Conservation (phyloP, 2,888 invertebrate species). For the Drosophila maculinotata region DNA sequence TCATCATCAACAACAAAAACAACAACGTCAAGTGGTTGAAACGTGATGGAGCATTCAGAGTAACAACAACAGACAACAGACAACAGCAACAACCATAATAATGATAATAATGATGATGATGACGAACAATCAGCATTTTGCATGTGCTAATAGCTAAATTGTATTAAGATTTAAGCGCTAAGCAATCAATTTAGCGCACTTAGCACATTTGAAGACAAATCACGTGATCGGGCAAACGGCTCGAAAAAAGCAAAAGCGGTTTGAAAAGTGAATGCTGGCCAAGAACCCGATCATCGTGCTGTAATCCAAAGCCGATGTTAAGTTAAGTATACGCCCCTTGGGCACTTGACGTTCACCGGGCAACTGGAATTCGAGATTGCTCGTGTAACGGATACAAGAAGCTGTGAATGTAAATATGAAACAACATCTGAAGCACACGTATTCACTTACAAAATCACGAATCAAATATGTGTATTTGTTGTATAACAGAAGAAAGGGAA, state of each 20-base stretch:
- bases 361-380: slow-evolving; percentile 16
- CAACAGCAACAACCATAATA: slow-evolving; percentile 18
- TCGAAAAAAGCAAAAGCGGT: slow-evolving; percentile 4
- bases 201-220: slow-evolving; percentile 38
- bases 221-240: slow-evolving; percentile 32
- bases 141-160: slow-evolving; percentile 68
- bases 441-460: slow-evolving; percentile 2
- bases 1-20: slow-evolving; percentile 24
- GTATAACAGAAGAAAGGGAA: neutral
- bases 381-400: neutral
- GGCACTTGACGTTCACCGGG: slow-evolving; percentile 19
- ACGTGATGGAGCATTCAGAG: slow-evolving; percentile 66
- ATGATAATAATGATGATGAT: slow-evolving; percentile 14
- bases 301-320: slow-evolving; percentile 20
- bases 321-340: slow-evolving; percentile 40
- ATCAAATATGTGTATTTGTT: neutral
- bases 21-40: slow-evolving; percentile 18
- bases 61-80: slow-evolving; percentile 5
- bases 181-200: slow-evolving; percentile 28
- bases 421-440: neutral
- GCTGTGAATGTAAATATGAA: neutral
- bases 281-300: slow-evolving; percentile 21
- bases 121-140: slow-evolving; percentile 25
- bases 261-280: slow-evolving; percentile 43
- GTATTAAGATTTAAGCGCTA: slow-evolving; percentile 53